Evolutionary conservation across 2,113 vertebrate genomes (phyloP), one percentile per base, ranked within the genome.

Genomic region (Chaenocephalus aceratus): DNA sequence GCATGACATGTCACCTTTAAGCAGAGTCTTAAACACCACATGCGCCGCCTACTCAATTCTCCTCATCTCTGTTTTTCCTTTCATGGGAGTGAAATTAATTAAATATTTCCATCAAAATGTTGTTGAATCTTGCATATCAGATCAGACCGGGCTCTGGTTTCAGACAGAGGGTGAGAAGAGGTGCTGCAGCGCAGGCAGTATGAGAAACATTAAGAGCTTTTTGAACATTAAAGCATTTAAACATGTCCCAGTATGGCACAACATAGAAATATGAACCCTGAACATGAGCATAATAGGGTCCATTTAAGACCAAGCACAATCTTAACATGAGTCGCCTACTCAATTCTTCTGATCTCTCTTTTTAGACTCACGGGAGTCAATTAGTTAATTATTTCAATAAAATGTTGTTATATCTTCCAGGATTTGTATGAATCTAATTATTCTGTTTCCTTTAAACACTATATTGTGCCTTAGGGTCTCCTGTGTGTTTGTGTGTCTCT

Each of bases 381-480:
- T 76, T 75, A 78, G 77, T 86, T 75, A 49, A 70, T 82, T 58
- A 59, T 58, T 63, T 61, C 26, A 81, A 68, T 65, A 56, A 41
- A 83, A 44, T 68, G 62, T 81, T 26, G 41, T 51, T 34, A 5
- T 56, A 49, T 70, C 56, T 67, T 80, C 48, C 21, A 80, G 75
- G 65, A 88, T 90, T 77, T 63, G n/a, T 67, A 74, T 70, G 71
- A 88, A 78, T 78, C 6, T 64, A 81, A 91, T 85, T 70, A 86
- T 63, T 83, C 72, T 26, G 62, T 61, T 57, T 26, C 46, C 73
- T 87, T 83, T 80, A 69, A 87, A 75, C 23, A 48, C 26, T 18
- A 6, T 21, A 10, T 61, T 57, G 18, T 14, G n/a, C 77, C 71
- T 26, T 21, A 18, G 53, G 64, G 56, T 52, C 46, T 56, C 26